These are phyloP conservation scores for Aptenodytes patagonicus DNA, from an alignment of 2,113 vertebrate genomes.

Conservation along the genomic window DNA sequence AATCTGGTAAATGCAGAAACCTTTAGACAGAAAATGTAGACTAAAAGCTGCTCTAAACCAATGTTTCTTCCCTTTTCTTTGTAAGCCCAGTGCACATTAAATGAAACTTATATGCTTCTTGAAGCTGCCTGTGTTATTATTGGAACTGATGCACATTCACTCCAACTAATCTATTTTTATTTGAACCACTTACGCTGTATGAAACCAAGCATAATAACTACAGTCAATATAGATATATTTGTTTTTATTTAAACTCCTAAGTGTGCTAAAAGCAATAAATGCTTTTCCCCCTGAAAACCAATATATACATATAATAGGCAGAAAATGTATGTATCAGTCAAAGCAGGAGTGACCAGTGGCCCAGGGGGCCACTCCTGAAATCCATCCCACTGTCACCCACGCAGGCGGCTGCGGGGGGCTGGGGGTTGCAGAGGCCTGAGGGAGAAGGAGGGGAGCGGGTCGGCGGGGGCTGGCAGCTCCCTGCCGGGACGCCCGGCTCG, in stretches of 20 bases:
- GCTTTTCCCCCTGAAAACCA: constrained; percentile 45
- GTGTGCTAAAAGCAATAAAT: constrained; percentile 71
- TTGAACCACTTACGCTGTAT: constrained; percentile 71
- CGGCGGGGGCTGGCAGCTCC: background rate
- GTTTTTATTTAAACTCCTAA: constrained; percentile 77
- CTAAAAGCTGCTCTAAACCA: constrained; percentile 52
- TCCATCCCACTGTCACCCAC: background rate
- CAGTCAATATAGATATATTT: constrained; percentile 73
- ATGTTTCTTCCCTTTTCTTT: constrained; percentile 24
- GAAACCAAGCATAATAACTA: constrained; percentile 72
- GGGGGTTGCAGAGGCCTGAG: background rate
- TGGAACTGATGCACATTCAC: constrained; percentile 70
- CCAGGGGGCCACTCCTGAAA: background rate
- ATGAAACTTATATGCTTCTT: constrained; percentile 36
- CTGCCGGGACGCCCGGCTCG: fast-evolving
- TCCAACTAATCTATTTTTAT: constrained; percentile 77
- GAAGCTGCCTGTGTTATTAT: constrained; percentile 64
- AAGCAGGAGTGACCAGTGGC: background rate
- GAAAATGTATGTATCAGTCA: constrained; percentile 44
- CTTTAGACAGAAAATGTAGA: constrained; percentile 60
- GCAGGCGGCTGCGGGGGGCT: background rate
- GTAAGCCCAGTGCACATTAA: constrained; percentile 58
- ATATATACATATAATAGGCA: constrained; percentile 27
- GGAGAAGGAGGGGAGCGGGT: background rate
- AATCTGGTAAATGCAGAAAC: constrained; percentile 56